Conservation (phyloP, 1,140 invertebrate species). For the Thaumetopoea pityocampa region DNA sequence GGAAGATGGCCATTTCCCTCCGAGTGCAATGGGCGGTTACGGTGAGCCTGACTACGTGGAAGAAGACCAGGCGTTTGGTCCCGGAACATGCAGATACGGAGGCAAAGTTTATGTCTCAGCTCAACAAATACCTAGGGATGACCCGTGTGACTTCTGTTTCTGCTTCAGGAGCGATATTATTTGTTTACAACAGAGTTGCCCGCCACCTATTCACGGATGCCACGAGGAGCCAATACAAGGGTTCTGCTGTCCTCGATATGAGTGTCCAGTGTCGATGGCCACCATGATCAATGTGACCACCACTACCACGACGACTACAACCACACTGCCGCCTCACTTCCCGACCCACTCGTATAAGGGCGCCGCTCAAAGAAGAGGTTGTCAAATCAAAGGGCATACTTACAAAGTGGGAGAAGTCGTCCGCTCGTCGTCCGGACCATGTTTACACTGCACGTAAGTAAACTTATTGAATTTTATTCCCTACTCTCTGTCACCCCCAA, state of each 20-base stretch:
- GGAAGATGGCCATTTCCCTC: slow-evolving; percentile 52
- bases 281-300: slow-evolving; percentile 86
- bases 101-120: slow-evolving; percentile 95
- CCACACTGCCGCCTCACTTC: slow-evolving; percentile 89
- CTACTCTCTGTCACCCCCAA: too few species aligned
- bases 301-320: slow-evolving; percentile 90
- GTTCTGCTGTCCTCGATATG: slow-evolving; percentile 96
- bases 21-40: slow-evolving; percentile 66
- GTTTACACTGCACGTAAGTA: slow-evolving; percentile 94
- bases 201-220: slow-evolving; percentile 92
- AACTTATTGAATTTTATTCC: too few species aligned
- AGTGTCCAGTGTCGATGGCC: slow-evolving; percentile 92
- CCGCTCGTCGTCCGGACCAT: slow-evolving; percentile 90
- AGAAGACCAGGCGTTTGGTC: slow-evolving; percentile 85
- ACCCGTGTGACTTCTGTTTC: slow-evolving; percentile 97
- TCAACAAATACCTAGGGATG: slow-evolving; percentile 94
- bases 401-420: slow-evolving; percentile 91
- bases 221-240: slow-evolving; percentile 93
- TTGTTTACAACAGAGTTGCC: slow-evolving; percentile 95
- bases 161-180: slow-evolving; percentile 97
- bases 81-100: slow-evolving; percentile 92
- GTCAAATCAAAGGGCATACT: slow-evolving; percentile 87
- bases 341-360: slow-evolving; percentile 86
- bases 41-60: slow-evolving; percentile 83
- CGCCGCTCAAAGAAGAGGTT: slow-evolving; percentile 84